These are phyloP conservation scores for Falcaria lacertinaria DNA, from an alignment of 2,888 invertebrate species.

Conservation along the genomic window DNA sequence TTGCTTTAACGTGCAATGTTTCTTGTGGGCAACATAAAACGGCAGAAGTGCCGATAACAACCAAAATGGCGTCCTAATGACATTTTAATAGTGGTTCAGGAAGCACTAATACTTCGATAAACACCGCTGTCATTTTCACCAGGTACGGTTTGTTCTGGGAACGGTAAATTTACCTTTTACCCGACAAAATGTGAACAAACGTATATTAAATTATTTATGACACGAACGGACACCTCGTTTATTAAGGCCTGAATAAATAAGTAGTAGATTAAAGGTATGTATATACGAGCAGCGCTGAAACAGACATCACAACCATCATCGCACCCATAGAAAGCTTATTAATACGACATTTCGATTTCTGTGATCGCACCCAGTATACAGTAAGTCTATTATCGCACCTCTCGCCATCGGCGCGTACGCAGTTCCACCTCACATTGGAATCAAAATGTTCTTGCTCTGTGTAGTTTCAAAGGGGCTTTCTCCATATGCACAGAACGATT, in stretches of 20 bases:
- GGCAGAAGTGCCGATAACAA: constrained; percentile 32
- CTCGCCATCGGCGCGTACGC: too few relatives aligned
- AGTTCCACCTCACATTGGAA: too few relatives aligned
- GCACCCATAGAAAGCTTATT: too few relatives aligned
- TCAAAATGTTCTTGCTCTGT: too few relatives aligned
- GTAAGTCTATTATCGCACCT: too few relatives aligned
- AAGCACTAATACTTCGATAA: constrained; percentile 29
- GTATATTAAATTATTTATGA: background rate
- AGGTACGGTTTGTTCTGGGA: background rate
- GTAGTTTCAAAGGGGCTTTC: too few relatives aligned
- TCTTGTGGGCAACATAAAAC: constrained; percentile 26
- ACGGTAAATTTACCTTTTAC: background rate
- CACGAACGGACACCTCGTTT: constrained; percentile 11
- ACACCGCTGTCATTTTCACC: constrained; percentile 4
- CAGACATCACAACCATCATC: too few relatives aligned
- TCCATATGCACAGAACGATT: too few relatives aligned
- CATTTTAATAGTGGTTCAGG: constrained; percentile 50
- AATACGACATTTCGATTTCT: too few relatives aligned
- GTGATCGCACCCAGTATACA: too few relatives aligned
- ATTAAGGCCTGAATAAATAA: constrained; percentile 19
- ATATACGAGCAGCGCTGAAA: too few relatives aligned
- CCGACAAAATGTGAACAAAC: background rate
- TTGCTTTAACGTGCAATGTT: constrained; percentile 19
- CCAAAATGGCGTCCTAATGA: constrained; percentile 46
- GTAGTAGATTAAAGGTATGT: constrained; percentile 28